Evolutionary conservation across 2,113 vertebrate species (phyloP), one percentile per base, ranked within the genome.

Genomic region (Eonycteris spelaea): DNA sequence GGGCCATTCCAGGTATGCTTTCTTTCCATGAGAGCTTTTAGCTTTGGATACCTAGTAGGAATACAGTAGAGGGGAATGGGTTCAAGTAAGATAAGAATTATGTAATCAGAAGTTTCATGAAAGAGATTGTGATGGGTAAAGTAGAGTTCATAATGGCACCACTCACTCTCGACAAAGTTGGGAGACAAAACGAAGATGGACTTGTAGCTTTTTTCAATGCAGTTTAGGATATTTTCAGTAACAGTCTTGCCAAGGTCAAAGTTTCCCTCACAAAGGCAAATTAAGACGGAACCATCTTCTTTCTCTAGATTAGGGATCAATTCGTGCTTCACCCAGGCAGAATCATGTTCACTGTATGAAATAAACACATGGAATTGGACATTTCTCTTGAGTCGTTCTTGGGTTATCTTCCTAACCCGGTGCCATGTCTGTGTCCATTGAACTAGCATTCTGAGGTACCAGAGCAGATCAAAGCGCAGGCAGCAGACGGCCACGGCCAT

Each of bases 101-200:
- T 91, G 33, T 97, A 97, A 68, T 99, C 98, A 0, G 97, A 98
- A n/a, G 95, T 98, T 79, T 98, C 98, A 21, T 96, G 95, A 38
- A 99, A 97, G 2, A 98, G 90, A 68, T 98, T 98, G 96, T 99
- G 99, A 30, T 99, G 98, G 86, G 99, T 99, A 11, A 99, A 99
- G 97, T 99, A 99, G 21, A 99, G 98, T 97, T 99, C 99, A 12
- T 99, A 99, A 96, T 99, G 99, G 77, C 99, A 99, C 99, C 99
- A 99, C 21, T 99, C 99, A 2, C 99, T 99, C 97, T 99, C 99
- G 68, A 99, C 98, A 68, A 99, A 99, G 95, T 98, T 98, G 78
- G 98, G 98, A 28, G 99, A 99, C 85, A 99, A 93, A 74, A 99
- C 98, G 73, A 99, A 99, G 95, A 99, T 97, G 0, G 98, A 99